Evolutionary conservation across 2,797 vertebrate species (phyloP).

Genomic region (Manis pentadactyla): DNA sequence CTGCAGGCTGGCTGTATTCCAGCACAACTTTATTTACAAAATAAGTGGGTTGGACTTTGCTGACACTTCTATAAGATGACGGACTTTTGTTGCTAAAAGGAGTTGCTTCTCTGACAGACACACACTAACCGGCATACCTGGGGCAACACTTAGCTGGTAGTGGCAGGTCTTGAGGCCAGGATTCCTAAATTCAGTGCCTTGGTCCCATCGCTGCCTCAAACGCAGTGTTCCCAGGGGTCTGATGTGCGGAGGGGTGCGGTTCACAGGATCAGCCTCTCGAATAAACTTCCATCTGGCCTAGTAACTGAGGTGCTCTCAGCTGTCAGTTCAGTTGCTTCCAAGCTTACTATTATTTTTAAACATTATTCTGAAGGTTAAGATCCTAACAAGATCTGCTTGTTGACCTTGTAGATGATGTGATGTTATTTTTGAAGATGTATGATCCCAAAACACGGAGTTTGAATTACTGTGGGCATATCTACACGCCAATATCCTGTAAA

Average conservation of each 20-base stretch:
- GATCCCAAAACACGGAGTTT: slow-evolving; percentile 99
- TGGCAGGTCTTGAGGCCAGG: background rate
- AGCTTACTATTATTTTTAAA: background rate
- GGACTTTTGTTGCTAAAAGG: too few species aligned
- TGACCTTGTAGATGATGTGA: slow-evolving; percentile 94
- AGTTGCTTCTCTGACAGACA: background rate
- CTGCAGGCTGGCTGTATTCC: background rate
- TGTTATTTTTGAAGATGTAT: slow-evolving; percentile 99
- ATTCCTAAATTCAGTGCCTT: background rate
- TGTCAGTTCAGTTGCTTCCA: background rate
- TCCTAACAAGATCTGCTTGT: slow-evolving; percentile 51
- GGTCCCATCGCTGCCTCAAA: rapidly evolving
- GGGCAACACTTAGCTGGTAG: background rate
- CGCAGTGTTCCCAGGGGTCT: rapidly evolving
- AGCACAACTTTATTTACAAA: background rate
- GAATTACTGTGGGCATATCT: slow-evolving; percentile 99
- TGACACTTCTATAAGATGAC: too few species aligned
- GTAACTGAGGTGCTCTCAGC: background rate
- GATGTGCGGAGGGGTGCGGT: background rate
- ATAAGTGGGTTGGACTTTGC: background rate
- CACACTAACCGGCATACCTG: too few species aligned
- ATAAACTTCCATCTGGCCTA: rapidly evolving
- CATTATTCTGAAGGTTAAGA: background rate
- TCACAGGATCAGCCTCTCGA: background rate
- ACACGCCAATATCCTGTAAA: slow-evolving; percentile 99